Conservation (phyloP, 2,888 invertebrate genomes). For the Mesorhabditis sp. region DNA sequence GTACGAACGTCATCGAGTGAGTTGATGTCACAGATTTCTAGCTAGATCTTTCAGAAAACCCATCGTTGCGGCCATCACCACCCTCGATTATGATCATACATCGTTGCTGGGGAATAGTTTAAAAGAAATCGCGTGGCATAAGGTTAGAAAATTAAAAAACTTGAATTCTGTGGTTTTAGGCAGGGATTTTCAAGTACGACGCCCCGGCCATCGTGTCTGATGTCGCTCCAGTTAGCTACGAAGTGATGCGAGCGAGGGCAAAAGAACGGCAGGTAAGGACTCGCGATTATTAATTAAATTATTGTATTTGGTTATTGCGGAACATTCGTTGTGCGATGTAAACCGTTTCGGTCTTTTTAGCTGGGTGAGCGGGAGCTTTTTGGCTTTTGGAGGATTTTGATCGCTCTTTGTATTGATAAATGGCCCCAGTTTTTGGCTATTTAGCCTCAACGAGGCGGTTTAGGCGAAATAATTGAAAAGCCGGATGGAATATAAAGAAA, state of each 20-base stretch:
- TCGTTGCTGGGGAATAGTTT: constrained; percentile 77
- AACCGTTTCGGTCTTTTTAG: no score
- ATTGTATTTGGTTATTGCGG: no score
- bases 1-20: constrained; percentile 78
- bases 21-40: constrained; percentile 8
- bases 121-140: constrained; percentile 85
- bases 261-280: constrained; percentile 10
- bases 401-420: no score
- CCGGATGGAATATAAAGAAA: no score
- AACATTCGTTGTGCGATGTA: no score
- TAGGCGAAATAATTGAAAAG: no score
- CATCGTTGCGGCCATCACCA: constrained; percentile 81
- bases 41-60: constrained; percentile 67
- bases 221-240: background rate
- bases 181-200: constrained; percentile 20
- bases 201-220: constrained; percentile 15
- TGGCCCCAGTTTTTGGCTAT: no score
- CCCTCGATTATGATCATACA: constrained; percentile 86
- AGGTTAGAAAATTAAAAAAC: constrained; percentile 60
- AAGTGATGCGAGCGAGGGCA: constrained; percentile 9
- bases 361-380: no score
- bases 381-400: no score
- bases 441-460: no score
- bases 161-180: constrained; percentile 10
- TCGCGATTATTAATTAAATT: no score